phyloP scores from a whole-genome alignment of 2,888 invertebrate species.

The Euproctis similis region DNA sequence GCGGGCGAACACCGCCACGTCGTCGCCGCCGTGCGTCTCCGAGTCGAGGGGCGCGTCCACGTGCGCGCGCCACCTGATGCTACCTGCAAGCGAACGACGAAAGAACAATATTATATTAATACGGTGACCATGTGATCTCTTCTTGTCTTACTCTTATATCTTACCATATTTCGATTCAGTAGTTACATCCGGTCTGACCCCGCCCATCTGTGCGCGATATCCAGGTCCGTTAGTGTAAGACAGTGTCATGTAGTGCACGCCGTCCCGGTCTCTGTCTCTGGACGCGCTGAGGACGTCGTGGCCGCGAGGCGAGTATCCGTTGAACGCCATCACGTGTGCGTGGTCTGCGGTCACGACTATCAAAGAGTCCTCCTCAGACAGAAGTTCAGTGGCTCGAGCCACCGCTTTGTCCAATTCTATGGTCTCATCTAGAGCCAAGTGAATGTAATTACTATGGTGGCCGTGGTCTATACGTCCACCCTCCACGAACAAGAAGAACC shows the following conservation, averaged over 20 bases:
- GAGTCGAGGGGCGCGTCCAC: conserved; percentile 71
- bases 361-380: conserved; percentile 77
- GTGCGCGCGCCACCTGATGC: conserved; percentile 35
- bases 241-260: conserved; percentile 68
- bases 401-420: conserved; percentile 78
- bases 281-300: conserved; percentile 31
- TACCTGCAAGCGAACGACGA: conserved; percentile 18
- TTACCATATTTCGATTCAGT: conserved; percentile 9
- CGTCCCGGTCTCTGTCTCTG: conserved; percentile 2
- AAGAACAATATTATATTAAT: too few species aligned
- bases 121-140: too few species aligned
- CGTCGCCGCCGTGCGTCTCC: conserved; percentile 87
- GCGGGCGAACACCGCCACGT: conserved; percentile 82
- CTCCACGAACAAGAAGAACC: conserved; percentile 85
- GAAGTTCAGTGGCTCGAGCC: conserved; percentile 45
- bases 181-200: conserved; percentile 12
- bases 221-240: conserved; percentile 76
- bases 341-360: conserved; percentile 86
- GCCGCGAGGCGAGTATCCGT: conserved; percentile 79
- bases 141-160: too few species aligned
- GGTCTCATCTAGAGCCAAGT: conserved; percentile 80
- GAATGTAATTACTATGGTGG: conserved; percentile 75
- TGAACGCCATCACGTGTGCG: conserved; percentile 80
- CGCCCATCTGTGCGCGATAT: conserved; percentile 9
- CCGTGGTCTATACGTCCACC: conserved; percentile 79